These are phyloP conservation scores for Leptodirus hochenwartii DNA, from an alignment of 2,888 invertebrate genomes.

Conservation along the genomic window DNA sequence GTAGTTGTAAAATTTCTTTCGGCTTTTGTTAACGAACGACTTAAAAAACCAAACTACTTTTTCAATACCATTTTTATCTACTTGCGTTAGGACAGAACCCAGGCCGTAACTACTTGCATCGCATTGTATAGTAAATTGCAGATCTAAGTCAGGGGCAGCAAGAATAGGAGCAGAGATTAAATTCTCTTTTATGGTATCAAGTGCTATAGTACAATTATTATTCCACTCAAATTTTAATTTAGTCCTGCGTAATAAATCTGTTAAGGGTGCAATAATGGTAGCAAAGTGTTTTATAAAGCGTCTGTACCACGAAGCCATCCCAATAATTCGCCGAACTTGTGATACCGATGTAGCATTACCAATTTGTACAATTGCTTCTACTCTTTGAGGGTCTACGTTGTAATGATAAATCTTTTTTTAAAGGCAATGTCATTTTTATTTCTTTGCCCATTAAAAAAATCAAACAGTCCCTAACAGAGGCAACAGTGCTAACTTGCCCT, in stretches of 20 bases:
- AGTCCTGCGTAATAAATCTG: conserved; percentile 13
- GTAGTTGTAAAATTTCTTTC: conserved; percentile 16
- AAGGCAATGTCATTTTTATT: too few species aligned
- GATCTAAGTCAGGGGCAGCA: conserved; percentile 14
- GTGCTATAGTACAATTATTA: conserved; percentile 13
- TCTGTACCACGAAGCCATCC: conserved; percentile 16
- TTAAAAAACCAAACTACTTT: conserved; percentile 15
- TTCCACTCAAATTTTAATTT: conserved; percentile 14
- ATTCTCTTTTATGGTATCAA: conserved; percentile 13
- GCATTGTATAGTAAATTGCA: conserved; percentile 15
- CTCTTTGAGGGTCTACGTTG: conserved; percentile 9
- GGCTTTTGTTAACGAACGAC: conserved; percentile 13
- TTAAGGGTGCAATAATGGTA: conserved; percentile 14
- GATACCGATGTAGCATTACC: conserved; percentile 9
- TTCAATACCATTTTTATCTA: conserved; percentile 10
- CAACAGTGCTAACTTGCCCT: conserved; percentile 11
- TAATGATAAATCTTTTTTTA: too few species aligned
- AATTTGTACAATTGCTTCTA: conserved; percentile 7
- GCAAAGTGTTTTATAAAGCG: conserved; percentile 16
- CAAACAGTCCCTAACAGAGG: conserved; percentile 8
- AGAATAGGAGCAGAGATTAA: conserved; percentile 12
- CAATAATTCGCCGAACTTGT: conserved; percentile 14
- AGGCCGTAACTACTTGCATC: conserved; percentile 15
- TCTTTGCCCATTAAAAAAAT: conserved; percentile 7
- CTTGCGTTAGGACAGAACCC: conserved; percentile 14